A percentile compares a stretch with the other conserved stretches of the same genome.
Conservation (phyloP, 2,888 invertebrate species). For the Dolichomitus sp. region DNA sequence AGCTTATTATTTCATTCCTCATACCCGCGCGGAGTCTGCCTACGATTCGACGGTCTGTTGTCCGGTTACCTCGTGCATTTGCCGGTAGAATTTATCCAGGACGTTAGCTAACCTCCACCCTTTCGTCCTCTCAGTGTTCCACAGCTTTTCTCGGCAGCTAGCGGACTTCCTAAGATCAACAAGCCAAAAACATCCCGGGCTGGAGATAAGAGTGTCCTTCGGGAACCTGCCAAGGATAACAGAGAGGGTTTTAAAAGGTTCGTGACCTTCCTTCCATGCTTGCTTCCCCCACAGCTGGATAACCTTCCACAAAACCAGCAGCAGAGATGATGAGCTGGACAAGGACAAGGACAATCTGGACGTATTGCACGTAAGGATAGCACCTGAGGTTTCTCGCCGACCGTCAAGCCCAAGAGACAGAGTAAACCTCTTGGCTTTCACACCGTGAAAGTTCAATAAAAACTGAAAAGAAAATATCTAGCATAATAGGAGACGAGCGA, state of each 20-base stretch:
- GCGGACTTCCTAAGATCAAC: slow-evolving; percentile 79
- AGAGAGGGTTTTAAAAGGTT: slow-evolving; percentile 79
- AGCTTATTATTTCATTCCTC: slow-evolving; percentile 68
- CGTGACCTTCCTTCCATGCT: slow-evolving; percentile 58
- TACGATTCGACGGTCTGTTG: slow-evolving; percentile 35
- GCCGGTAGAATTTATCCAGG: slow-evolving; percentile 56
- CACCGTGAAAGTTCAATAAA: slow-evolving; percentile 13
- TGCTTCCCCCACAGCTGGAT: not conserved
- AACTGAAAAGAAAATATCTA: not conserved
- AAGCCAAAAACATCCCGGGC: slow-evolving; percentile 78
- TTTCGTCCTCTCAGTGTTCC: slow-evolving; percentile 61
- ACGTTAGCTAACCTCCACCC: slow-evolving; percentile 57
- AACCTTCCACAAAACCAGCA: slow-evolving; percentile 2
- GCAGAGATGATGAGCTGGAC: not conserved
- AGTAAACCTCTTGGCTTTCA: slow-evolving; percentile 6
- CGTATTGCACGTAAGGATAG: not conserved
- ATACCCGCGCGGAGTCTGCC: slow-evolving; percentile 46
- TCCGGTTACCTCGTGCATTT: slow-evolving; percentile 47
- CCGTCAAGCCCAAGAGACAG: slow-evolving; percentile 18
- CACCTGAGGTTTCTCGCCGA: slow-evolving; percentile 23
- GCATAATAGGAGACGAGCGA: not conserved
- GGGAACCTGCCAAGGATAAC: slow-evolving; percentile 80
- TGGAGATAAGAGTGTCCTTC: slow-evolving; percentile 79
- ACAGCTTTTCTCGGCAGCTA: slow-evolving; percentile 71
- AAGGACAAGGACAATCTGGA: slow-evolving; percentile 7